Percentiles rank a stretch among this genome's conserved stretches.
These are phyloP conservation scores for Catostylus mosaicus DNA, from an alignment of 30 jellyfish, hydroid and myxozoan species.

Conservation along the genomic window DNA sequence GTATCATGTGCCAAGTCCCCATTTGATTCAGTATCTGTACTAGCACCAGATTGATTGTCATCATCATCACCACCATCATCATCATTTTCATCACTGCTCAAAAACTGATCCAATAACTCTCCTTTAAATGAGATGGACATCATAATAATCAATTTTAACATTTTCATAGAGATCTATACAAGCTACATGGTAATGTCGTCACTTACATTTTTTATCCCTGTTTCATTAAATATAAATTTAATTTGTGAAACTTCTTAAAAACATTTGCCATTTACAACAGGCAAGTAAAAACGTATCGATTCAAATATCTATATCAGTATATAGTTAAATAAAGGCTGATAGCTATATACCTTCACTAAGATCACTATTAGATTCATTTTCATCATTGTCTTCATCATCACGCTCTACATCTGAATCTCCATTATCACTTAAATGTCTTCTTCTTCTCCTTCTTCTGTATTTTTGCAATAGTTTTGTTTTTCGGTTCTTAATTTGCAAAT, in stretches of 20 bases:
- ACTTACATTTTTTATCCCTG: no score
- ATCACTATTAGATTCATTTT: conserved; percentile 64
- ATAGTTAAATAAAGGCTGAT: no score
- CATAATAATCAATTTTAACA: no score
- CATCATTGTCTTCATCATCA: conserved; percentile 22
- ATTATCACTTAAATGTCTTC: conserved; percentile 36
- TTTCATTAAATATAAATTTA: no score
- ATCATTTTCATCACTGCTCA: conserved; percentile 11
- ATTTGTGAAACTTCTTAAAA: no score
- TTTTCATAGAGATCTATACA: no score
- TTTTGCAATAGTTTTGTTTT: conserved; percentile 31
- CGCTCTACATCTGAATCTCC: conserved; percentile 37
- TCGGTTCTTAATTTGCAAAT: conserved; percentile 34
- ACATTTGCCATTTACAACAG: no score
- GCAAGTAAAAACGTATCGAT: no score
- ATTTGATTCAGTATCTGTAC: background rate
- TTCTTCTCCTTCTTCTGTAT: conserved; percentile 71
- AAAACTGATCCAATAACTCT: background rate
- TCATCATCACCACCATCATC: background rate
- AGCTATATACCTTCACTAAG: conserved; percentile 88
- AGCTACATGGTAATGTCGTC: no score
- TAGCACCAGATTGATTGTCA: background rate
- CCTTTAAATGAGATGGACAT: background rate
- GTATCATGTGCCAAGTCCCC: background rate
- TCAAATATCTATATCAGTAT: no score